Base-by-base conservation (phyloP, 2,113 vertebrate genomes). In the Corapipo altera region DNA sequence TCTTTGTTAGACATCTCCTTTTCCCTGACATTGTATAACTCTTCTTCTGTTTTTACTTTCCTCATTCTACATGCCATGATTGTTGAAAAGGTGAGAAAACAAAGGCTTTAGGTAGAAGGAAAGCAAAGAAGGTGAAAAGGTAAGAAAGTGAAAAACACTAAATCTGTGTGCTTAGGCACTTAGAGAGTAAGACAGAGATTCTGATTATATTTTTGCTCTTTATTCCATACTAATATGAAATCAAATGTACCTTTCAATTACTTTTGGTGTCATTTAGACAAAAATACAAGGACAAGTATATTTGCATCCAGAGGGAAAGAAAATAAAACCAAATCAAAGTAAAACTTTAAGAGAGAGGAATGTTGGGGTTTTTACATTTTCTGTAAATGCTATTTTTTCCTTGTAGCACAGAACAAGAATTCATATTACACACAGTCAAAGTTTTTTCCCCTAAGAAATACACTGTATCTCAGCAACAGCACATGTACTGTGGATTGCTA, bases 391-490 rank as follows among this genome's bases (percentile, higher is more conserved):
- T 41, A 19, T 15, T 87, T 92, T 91, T 95, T 12, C 22, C 51
- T 58, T 77, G 32, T 67, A 81, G 44, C 41, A 71, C 7, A 72
- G 22, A 72, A 17, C 14, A 62, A 66, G 77, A 64, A 37, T 88
- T 91, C 9, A 1, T 88, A 93, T 70, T 79, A 19, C 11, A 37
- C 55, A 51, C 2, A 4, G 49, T 27, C n/a, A 51, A 35, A 54
- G 6, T 24, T 52, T 72, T 85, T 89, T 91, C 90, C 41, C 35
- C 59, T 48, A 32, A 86, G 73, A 95, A 93, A 80, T 54, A 78
- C 27, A 61, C 35, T 0, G 21, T 93, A 85, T 76, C 90, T 92
- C 90, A 91, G 85, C 91, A 97, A 96, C 85, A 93, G 79, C 88
- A 76, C 73, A 65, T 62, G 41, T 69, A 78, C 20, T 37, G 3